Evolutionary conservation across 2,797 vertebrate genomes (phyloP).

Genomic region (Carapus acus): DNA sequence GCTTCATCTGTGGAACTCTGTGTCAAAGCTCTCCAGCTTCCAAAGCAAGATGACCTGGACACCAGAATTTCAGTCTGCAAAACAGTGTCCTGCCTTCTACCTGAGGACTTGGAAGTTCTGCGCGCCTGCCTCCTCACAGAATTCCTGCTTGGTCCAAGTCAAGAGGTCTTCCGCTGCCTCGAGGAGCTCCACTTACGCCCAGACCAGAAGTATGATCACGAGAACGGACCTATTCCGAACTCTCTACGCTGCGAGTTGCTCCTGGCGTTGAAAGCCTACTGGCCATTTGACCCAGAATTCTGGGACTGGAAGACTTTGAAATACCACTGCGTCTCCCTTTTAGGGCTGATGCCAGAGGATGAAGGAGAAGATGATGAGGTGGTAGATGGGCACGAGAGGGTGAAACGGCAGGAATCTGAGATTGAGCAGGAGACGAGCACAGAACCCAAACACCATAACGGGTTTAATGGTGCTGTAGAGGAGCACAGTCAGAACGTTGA

Average conservation of each 20-base stretch:
- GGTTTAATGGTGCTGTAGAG: conserved; percentile 49
- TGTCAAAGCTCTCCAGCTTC: conserved; percentile 93
- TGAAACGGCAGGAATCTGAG: conserved; percentile 54
- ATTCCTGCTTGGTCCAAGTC: conserved; percentile 84
- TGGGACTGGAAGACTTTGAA: conserved; percentile 99
- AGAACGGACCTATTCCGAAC: conserved; percentile 87
- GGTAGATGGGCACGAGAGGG: conserved; percentile 62
- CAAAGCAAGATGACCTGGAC: conserved; percentile 83
- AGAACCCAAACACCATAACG: conserved; percentile 31
- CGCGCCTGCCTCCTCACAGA: conserved; percentile 95
- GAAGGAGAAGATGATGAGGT: conserved; percentile 71
- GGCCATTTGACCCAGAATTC: conserved; percentile 98
- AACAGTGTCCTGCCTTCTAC: conserved; percentile 88
- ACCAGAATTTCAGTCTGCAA: conserved; percentile 91
- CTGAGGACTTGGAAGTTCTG: conserved; percentile 90
- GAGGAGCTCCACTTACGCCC: conserved; percentile 89
- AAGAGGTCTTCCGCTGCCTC: conserved; percentile 79
- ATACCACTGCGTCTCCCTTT: conserved; percentile 81
- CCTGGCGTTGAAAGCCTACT: conserved; percentile 90
- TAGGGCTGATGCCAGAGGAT: conserved; percentile 84
- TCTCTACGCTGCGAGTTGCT: conserved; percentile 94
- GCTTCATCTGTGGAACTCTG: conserved; percentile 88
- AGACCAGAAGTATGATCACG: conserved; percentile 93
- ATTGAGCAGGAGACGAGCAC: conserved; percentile 34
- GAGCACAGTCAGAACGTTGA: conserved; percentile 20